phyloP scores from a whole-genome alignment of 2,888 invertebrate species.

The Drosophila barbarae region DNA sequence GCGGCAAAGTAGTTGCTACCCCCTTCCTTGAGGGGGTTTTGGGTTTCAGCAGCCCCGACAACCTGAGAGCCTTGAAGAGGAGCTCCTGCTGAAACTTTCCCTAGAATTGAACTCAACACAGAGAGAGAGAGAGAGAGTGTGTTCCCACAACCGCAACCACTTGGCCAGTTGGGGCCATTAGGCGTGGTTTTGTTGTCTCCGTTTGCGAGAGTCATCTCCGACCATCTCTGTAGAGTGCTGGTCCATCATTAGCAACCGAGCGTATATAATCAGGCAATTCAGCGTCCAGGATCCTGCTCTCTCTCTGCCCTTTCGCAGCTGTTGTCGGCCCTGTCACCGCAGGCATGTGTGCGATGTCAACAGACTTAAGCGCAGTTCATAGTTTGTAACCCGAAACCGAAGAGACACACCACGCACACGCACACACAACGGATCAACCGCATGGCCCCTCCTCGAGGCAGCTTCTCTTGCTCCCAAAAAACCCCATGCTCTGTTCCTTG shows the following conservation, averaged over 20 bases:
- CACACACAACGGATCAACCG: constrained; percentile 6
- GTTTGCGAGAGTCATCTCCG: background rate
- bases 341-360: constrained; percentile 51
- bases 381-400: constrained; percentile 36
- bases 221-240: background rate
- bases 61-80: constrained; percentile 11
- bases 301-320: background rate
- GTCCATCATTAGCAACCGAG: constrained; percentile 33
- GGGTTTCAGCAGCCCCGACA: constrained; percentile 8
- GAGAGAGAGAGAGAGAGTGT: background rate
- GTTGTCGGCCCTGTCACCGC: constrained; percentile 20
- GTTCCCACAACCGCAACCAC: constrained; percentile 24
- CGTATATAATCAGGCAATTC: constrained; percentile 46
- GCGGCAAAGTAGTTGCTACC: constrained; percentile 22
- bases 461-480: background rate
- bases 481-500: background rate
- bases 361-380: constrained; percentile 46
- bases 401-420: background rate
- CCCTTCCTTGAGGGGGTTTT: background rate
- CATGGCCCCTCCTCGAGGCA: constrained; percentile 5
- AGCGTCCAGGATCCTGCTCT: constrained; percentile 14
- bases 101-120: background rate
- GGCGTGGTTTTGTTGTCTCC: constrained; percentile 23
- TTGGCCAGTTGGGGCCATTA: constrained; percentile 35
- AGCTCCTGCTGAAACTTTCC: constrained; percentile 2